Conservation (phyloP, 1,140 invertebrate species). For the Drosophila equinoxialis region DNA sequence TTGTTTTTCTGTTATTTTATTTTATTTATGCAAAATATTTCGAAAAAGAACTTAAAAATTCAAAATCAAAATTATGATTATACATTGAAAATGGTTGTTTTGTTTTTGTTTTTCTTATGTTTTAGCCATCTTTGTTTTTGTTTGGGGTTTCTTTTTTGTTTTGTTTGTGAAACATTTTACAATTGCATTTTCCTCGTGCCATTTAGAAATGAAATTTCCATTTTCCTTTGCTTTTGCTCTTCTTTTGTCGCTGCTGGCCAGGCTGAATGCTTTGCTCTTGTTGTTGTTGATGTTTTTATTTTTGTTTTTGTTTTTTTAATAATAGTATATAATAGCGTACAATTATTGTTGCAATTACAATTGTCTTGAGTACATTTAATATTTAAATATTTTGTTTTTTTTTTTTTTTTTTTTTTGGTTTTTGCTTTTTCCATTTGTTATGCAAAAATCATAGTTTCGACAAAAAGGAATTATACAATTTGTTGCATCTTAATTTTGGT, state of each 20-base stretch:
- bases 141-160: slow-evolving; percentile 14
- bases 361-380: slow-evolving; percentile 83
- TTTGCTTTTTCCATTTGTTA: slow-evolving; percentile 45
- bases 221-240: background rate
- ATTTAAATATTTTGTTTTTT: slow-evolving; percentile 54
- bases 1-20: slow-evolving; percentile 82
- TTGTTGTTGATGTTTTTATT: slow-evolving; percentile 2
- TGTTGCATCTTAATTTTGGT: slow-evolving; percentile 37
- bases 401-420: no score
- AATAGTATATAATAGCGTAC: slow-evolving; percentile 82
- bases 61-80: slow-evolving; percentile 77
- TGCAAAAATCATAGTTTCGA: slow-evolving; percentile 76
- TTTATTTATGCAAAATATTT: slow-evolving; percentile 83
- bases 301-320: slow-evolving; percentile 46
- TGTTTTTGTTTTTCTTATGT: slow-evolving; percentile 63
- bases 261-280: slow-evolving; percentile 49
- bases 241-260: slow-evolving; percentile 11
- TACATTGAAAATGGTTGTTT: slow-evolving; percentile 75
- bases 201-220: slow-evolving; percentile 7
- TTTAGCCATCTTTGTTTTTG: slow-evolving; percentile 61
- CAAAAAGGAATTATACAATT: slow-evolving; percentile 74
- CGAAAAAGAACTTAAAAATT: slow-evolving; percentile 82
- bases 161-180: slow-evolving; percentile 74
- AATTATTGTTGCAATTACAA: slow-evolving; percentile 83
- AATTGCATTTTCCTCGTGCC: slow-evolving; percentile 45